Percentiles rank a stretch among this genome's conserved stretches.
These are phyloP conservation scores for Cinclus mexicanus DNA, from an alignment of 2,113 vertebrate genomes.

Conservation along the genomic window DNA sequence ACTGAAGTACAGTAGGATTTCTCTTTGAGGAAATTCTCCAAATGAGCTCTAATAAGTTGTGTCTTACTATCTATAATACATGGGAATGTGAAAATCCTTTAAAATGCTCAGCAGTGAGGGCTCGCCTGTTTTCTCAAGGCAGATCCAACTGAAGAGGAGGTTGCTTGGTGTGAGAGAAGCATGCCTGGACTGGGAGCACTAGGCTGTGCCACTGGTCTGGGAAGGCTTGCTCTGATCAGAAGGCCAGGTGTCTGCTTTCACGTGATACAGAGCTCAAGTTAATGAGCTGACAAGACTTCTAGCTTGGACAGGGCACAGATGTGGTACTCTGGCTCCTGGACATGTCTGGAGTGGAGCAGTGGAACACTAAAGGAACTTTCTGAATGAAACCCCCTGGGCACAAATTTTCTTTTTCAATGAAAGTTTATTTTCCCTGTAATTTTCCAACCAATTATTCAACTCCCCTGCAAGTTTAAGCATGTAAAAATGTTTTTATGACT, in stretches of 20 bases:
- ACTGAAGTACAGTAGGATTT: not conserved
- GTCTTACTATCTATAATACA: not conserved
- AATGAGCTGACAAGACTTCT: not conserved
- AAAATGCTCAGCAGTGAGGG: not conserved
- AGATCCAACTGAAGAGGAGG: not conserved
- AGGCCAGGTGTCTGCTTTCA: not conserved
- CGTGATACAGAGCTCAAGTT: not conserved
- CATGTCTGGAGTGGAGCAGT: not conserved
- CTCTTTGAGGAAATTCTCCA: not conserved
- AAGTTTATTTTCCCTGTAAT: slow-evolving; percentile 17
- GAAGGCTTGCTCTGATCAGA: not conserved
- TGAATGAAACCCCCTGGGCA: not conserved
- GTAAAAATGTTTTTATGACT: not conserved
- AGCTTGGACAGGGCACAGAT: not conserved
- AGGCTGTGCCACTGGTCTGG: not conserved
- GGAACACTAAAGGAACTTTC: not conserved
- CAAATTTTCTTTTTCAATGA: not conserved
- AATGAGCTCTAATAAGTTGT: not conserved
- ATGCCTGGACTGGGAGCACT: fast-evolving
- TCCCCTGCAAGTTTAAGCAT: not conserved
- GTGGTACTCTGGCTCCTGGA: not conserved
- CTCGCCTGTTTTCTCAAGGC: not conserved
- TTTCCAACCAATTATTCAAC: not conserved
- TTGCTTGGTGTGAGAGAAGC: not conserved
- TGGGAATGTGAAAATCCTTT: not conserved